Evolutionary conservation across 2,797 vertebrate species (phyloP).

Genomic region (Furcifer pardalis): DNA sequence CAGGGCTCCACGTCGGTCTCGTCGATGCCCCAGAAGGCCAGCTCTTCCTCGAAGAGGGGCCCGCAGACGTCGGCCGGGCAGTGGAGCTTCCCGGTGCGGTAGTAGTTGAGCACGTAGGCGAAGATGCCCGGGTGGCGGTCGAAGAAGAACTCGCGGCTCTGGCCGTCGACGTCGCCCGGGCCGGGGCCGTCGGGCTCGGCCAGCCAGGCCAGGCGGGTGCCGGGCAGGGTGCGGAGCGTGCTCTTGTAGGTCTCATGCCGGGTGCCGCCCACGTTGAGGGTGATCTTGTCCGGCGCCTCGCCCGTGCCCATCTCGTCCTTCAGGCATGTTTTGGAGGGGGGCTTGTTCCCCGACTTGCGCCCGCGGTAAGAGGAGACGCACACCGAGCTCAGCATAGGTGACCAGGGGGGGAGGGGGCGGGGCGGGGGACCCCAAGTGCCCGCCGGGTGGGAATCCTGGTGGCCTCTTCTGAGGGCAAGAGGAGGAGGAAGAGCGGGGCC

Average conservation of each 20-base stretch:
- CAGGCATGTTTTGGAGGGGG: slow-evolving; percentile 98
- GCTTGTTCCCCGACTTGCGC: slow-evolving; percentile 98
- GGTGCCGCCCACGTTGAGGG: slow-evolving; percentile 96
- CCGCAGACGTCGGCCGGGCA: slow-evolving; percentile 97
- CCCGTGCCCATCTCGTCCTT: slow-evolving; percentile 96
- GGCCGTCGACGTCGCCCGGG: slow-evolving; percentile 78
- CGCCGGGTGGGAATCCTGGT: slow-evolving; percentile 18
- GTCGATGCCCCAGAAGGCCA: slow-evolving; percentile 97
- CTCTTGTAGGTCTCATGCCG: slow-evolving; percentile 98
- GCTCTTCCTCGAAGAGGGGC: slow-evolving; percentile 97
- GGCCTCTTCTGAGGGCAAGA: too few relatives aligned
- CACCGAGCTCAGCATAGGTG: slow-evolving; percentile 99
- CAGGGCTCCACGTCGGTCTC: slow-evolving; percentile 99
- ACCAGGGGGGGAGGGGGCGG: slow-evolving; percentile 60
- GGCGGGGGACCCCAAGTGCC: slow-evolving; percentile 72
- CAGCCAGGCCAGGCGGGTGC: slow-evolving; percentile 94
- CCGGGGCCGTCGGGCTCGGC: slow-evolving; percentile 86
- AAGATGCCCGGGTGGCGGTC: slow-evolving; percentile 97
- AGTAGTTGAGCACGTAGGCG: slow-evolving; percentile 97
- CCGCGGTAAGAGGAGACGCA: slow-evolving; percentile 99
- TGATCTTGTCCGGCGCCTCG: slow-evolving; percentile 95
- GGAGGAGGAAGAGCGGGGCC: too few relatives aligned
- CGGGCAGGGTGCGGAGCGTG: slow-evolving; percentile 93
- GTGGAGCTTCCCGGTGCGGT: slow-evolving; percentile 97
- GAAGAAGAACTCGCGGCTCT: slow-evolving; percentile 90